Base-by-base conservation (phyloP, 1,140 invertebrate genomes). In the Ephestia elutella region DNA sequence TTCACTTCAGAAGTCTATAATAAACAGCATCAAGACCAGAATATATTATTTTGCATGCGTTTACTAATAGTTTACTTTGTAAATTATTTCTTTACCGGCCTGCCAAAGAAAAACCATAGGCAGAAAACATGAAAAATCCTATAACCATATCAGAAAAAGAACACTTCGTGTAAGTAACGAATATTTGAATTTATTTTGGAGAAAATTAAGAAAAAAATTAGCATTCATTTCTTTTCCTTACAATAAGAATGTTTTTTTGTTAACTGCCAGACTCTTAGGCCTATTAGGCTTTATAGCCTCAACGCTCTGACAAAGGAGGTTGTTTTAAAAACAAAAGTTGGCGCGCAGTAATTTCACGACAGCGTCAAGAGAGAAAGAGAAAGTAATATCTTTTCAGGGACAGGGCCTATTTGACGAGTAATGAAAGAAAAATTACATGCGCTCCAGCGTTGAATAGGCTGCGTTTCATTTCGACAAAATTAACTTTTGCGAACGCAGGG, bases 401-500 rank as follows among this genome's bases (percentile, higher is more conserved):
- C 38, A 44, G 1, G 20, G 55, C 51, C 25, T 55, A 30, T 60
- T 65, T 51, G 64, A 70, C 65, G 64, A 49, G 59, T 57, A 67
- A 67, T 73, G 71, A 73, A 68, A 73, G 70, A 71, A 69, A 71
- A 71, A 73, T 71, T 69, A 71, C 68, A 68, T 60, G 60, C 58
- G 50, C 56, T 53, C 56, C 35, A 59, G 48, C 65, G 63, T 62
- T 59, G 64, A 67, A 67, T 57, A 56, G 62, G 57, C 60, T 25
- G 38, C 56, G 50, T 63, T 65, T 65, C 66, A 59, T 65, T 82
- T 75, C 60, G 66, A 62, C 68, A 69, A 77, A 82, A 82, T 80
- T 82, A 78, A 80, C 73, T 78, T 80, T 72, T 57, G 59, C 60
- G 48, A 49, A 49, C 17, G 48, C 15, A 48, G 32, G 35, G 35